phyloP scores from a whole-genome alignment of 2,113 vertebrate species.

The Otolemur garnettii region DNA sequence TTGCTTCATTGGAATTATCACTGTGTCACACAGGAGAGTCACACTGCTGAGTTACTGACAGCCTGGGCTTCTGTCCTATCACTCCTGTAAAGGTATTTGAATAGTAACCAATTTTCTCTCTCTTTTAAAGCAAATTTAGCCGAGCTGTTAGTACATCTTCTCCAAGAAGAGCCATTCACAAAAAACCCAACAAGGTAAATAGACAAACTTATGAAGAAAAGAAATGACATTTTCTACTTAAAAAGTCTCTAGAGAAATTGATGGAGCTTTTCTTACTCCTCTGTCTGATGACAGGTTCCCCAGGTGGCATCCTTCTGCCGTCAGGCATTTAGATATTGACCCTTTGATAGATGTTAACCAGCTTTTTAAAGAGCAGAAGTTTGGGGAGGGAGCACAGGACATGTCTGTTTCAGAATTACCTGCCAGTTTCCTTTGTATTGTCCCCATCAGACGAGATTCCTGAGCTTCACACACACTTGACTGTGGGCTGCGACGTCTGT shows the following conservation, averaged over 20 bases:
- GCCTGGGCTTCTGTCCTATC: constrained; percentile 43
- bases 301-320: background rate
- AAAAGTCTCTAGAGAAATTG: constrained; percentile 45
- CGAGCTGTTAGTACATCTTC: constrained; percentile 83
- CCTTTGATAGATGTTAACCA: background rate
- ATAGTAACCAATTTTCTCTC: constrained; percentile 79
- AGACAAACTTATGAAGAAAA: constrained; percentile 58
- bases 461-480: background rate
- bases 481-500: background rate
- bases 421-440: background rate
- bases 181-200: constrained; percentile 86
- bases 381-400: background rate
- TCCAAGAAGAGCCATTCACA: constrained; percentile 71
- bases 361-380: background rate
- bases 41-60: constrained; percentile 53
- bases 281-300: constrained; percentile 6
- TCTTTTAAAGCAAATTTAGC: constrained; percentile 86
- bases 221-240: background rate
- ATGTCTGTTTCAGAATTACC: constrained; percentile 21
- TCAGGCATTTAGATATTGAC: background rate
- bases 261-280: background rate
- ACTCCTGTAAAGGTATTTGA: constrained; percentile 68
- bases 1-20: constrained; percentile 60
- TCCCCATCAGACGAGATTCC: background rate
- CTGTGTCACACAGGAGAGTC: constrained; percentile 57